These are phyloP conservation scores for Drosophila kohkoa DNA, from an alignment of 1,140 invertebrate genomes.

Conservation along the genomic window DNA sequence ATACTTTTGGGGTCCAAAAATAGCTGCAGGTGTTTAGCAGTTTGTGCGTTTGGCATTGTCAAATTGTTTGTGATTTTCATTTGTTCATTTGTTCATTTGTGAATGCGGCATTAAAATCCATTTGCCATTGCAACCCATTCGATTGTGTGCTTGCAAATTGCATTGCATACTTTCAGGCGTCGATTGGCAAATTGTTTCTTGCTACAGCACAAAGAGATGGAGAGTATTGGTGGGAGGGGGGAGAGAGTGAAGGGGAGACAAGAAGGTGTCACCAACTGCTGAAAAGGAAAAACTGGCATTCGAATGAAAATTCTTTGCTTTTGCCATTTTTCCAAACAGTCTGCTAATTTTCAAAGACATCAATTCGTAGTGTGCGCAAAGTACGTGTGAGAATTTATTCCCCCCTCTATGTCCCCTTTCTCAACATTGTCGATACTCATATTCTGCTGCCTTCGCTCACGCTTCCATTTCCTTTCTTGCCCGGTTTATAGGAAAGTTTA, in stretches of 20 bases:
- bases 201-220: background rate
- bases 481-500: constrained; percentile 50
- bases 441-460: constrained; percentile 9
- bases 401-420: background rate
- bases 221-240: background rate
- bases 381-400: constrained; percentile 75
- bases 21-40: constrained; percentile 13
- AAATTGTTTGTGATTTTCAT: constrained; percentile 29
- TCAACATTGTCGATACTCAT: constrained; percentile 33
- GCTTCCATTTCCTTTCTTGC: background rate
- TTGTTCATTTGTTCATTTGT: constrained; percentile 19
- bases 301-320: constrained; percentile 33
- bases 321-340: constrained; percentile 39
- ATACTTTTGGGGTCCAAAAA: constrained; percentile 6
- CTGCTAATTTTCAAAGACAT: constrained; percentile 82
- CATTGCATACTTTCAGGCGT: constrained; percentile 62
- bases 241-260: background rate
- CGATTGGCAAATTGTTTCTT: constrained; percentile 15
- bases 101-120: constrained; percentile 42
- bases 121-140: constrained; percentile 45
- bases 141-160: constrained; percentile 51
- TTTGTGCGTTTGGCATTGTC: constrained; percentile 3
- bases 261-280: constrained; percentile 52
- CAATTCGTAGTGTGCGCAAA: constrained; percentile 65
- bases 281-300: constrained; percentile 29